Evolutionary conservation across 2,113 vertebrate genomes (phyloP), one percentile per base, ranked within the genome.

Genomic region (Nothobranchius furzeri): DNA sequence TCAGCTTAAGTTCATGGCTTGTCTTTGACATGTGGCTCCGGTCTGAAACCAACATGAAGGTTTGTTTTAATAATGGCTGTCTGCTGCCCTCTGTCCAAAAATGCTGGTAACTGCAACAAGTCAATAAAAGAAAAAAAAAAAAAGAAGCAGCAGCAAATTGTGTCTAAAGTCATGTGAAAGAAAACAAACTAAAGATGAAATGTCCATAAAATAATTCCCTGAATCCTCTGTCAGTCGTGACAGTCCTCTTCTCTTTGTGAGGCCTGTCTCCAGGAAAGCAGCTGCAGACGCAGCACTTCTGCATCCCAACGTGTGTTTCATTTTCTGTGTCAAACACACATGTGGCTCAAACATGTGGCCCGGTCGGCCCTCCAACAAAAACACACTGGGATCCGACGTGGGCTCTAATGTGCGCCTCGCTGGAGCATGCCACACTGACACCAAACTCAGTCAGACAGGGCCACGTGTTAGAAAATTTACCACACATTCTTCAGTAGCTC

Each of bases 341-440:
- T 91, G 87, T 92, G 91, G 86, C 88, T 90, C 74, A 93, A 93
- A 92, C 90, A 92, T 92, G 87, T 85, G 87, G 79, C 88, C 80
- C 53, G 36, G 20, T 20, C 20, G 20, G 53, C 12, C 75, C 60
- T 92, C 84, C 90, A 91, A 90, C 78, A 82, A 87, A 87, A 93
- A 92, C 87, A 93, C 83, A 77, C 58, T 40, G 66, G 25, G 77
- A 84, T 90, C 84, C 84, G 87, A 85, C 68, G 40, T 80, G 75
- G 83, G 75, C 85, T 79, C 30, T 76, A 60, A 80, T 62, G 70
- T 64, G 81, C 76, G 72, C 79, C 80, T 86, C 72, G 2, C 45
- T 76, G 79, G 79, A 86, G 84, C 76, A 73, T 78, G 76, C 86
- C 76, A 74, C 68, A 57, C 54, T 77, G 81, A 91, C 87, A 86